A percentile compares a stretch with the other conserved stretches of the same genome.
Conservation (phyloP, 2,888 invertebrate genomes). For the Noctua pronuba region DNA sequence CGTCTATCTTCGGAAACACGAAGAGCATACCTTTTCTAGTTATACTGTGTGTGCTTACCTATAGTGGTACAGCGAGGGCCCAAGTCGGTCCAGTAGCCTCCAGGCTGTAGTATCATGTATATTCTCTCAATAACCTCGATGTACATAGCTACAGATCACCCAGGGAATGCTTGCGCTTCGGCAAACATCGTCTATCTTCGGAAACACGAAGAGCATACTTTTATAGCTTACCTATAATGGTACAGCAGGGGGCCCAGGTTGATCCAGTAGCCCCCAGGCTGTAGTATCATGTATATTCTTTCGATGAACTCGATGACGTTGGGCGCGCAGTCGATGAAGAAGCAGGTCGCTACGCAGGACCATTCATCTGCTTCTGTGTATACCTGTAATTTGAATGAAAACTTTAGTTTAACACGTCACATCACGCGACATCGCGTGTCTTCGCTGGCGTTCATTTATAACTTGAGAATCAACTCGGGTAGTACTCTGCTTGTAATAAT, state of each 20-base stretch:
- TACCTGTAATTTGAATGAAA: slow-evolving; percentile 83
- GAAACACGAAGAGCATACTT: too few species aligned
- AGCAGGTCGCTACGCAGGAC: slow-evolving; percentile 98
- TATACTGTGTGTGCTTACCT: slow-evolving; percentile 80
- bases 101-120: slow-evolving; percentile 96
- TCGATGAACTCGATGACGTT: slow-evolving; percentile 99
- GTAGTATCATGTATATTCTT: slow-evolving; percentile 96
- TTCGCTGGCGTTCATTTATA: too few species aligned
- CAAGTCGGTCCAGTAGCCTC: slow-evolving; percentile 96
- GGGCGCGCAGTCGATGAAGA: slow-evolving; percentile 99
- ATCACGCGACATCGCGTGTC: too few species aligned
- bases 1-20: background rate
- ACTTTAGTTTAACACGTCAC: too few species aligned
- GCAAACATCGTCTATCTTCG: too few species aligned
- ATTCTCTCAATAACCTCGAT: slow-evolving; percentile 98
- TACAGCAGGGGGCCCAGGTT: slow-evolving; percentile 98
- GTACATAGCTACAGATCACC: too few species aligned
- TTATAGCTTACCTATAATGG: slow-evolving; percentile 91
- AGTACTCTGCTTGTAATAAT: too few species aligned
- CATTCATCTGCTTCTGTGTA: slow-evolving; percentile 93
- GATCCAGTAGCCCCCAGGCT: slow-evolving; percentile 97
- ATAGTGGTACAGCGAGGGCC: slow-evolving; percentile 97
- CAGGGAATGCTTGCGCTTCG: too few species aligned
- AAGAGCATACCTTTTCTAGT: background rate
- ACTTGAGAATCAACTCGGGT: too few species aligned